Conservation (phyloP, 1,140 invertebrate genomes). For the Protaetia brevitarsis region DNA sequence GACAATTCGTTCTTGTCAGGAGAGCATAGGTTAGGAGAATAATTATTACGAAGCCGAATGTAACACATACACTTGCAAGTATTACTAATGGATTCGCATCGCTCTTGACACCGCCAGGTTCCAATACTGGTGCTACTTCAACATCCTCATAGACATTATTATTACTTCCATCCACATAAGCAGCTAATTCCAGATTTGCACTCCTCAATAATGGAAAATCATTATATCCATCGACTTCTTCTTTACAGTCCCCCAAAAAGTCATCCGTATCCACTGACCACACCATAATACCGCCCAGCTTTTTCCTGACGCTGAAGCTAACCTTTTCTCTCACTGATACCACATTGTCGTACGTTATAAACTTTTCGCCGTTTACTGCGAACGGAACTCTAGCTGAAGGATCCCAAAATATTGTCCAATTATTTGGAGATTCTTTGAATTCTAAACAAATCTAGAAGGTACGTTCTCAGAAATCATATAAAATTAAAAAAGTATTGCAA, state of each 20-base stretch:
- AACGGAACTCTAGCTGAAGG: conserved; percentile 58
- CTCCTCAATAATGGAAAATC: conserved; percentile 7
- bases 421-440: conserved; percentile 49
- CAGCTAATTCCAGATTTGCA: neutral
- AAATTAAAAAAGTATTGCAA: neutral
- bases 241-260: conserved; percentile 1
- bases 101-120: neutral
- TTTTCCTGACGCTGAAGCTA: conserved; percentile 54
- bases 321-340: conserved; percentile 63
- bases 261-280: conserved; percentile 61
- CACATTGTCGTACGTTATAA: conserved; percentile 64
- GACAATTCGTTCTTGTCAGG: no score
- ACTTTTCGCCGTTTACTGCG: conserved; percentile 53
- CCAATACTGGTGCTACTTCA: neutral
- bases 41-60: no score
- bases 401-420: conserved; percentile 62
- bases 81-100: neutral
- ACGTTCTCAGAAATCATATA: neutral
- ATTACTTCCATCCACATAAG: neutral
- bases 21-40: no score
- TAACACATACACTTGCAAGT: no score
- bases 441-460: conserved; percentile 59
- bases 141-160: neutral
- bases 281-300: conserved; percentile 75
- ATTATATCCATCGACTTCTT: neutral